Evolutionary conservation across 2,888 invertebrate species (phyloP).

Genomic region (Drosophila melanosoma): DNA sequence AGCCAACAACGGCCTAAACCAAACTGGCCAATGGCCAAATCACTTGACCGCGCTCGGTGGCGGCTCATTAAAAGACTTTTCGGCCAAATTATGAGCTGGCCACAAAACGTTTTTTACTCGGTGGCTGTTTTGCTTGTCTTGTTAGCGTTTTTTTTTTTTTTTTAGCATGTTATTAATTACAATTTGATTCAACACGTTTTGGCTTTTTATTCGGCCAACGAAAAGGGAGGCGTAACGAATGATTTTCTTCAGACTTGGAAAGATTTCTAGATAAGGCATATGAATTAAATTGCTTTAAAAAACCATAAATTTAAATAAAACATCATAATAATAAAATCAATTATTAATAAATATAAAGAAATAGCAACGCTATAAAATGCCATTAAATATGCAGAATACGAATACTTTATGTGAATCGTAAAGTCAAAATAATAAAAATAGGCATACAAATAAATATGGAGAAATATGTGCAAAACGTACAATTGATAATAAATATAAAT

Average conservation of each 20-base stretch:
- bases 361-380: neutral
- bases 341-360: constrained; percentile 10
- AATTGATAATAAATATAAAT: constrained; percentile 49
- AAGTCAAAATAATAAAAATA: constrained; percentile 40
- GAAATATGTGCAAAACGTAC: constrained; percentile 24
- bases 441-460: constrained; percentile 45
- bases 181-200: constrained; percentile 42
- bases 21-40: constrained; percentile 51
- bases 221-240: constrained; percentile 26
- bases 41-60: constrained; percentile 34
- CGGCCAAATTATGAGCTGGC: constrained; percentile 59
- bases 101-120: constrained; percentile 20
- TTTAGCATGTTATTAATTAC: constrained; percentile 50
- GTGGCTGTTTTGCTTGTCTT: constrained; percentile 21
- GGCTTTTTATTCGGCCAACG: constrained; percentile 20
- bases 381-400: constrained; percentile 18
- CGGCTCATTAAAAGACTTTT: constrained; percentile 63
- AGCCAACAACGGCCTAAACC: constrained; percentile 39
- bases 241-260: constrained; percentile 6
- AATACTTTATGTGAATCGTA: constrained; percentile 22
- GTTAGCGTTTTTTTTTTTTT: constrained; percentile 31
- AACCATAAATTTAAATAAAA: constrained; percentile 7
- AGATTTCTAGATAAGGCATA: constrained; percentile 4
- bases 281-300: constrained; percentile 6
- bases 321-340: constrained; percentile 21